phyloP scores from a whole-genome alignment of 2,113 vertebrate species.

The Ophiodon elongatus region DNA sequence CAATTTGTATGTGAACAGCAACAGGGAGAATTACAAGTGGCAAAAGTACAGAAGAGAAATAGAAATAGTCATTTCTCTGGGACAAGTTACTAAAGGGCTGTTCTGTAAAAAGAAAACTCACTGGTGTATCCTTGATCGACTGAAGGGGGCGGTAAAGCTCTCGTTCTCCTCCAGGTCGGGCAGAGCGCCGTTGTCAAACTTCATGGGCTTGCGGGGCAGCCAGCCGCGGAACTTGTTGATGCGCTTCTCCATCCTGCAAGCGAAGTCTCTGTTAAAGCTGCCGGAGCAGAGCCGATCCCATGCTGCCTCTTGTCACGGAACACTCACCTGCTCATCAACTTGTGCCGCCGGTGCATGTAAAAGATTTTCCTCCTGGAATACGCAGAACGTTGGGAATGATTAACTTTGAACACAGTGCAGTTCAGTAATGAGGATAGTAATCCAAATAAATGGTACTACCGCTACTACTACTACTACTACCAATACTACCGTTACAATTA shows the following conservation, averaged over 20 bases:
- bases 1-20: background rate
- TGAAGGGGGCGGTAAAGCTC: constrained; percentile 97
- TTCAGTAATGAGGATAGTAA: background rate
- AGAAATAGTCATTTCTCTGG: background rate
- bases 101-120: constrained; percentile 79
- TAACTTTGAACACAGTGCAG: background rate
- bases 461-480: background rate
- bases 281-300: background rate
- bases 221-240: constrained; percentile 95
- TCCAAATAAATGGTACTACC: background rate
- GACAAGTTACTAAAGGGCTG: background rate
- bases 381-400: constrained; percentile 50
- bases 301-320: background rate
- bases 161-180: constrained; percentile 96
- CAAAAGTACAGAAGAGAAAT: constrained; percentile 14
- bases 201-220: constrained; percentile 96
- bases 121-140: constrained; percentile 95
- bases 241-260: constrained; percentile 92
- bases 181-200: constrained; percentile 91
- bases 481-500: background rate
- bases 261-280: constrained; percentile 15
- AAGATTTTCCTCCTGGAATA: constrained; percentile 97
- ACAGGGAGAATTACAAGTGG: constrained; percentile 2
- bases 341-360: constrained; percentile 93
- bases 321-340: constrained; percentile 95